phyloP scores from a whole-genome alignment of 2,797 vertebrate species.

The Tenualosa ilisha region DNA sequence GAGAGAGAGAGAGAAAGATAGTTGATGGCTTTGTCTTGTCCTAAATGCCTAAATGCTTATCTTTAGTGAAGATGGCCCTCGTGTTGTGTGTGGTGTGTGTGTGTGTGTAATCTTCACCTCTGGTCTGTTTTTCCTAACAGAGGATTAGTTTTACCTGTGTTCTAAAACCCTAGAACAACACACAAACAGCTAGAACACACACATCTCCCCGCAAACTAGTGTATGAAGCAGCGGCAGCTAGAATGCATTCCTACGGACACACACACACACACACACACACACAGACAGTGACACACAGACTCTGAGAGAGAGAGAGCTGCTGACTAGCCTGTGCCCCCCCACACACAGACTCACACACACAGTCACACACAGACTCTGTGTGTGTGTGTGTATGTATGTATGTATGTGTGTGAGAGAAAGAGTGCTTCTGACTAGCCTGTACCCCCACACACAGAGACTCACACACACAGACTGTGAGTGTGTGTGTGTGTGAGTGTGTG shows the following conservation, averaged over 20 bases:
- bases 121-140: constrained; percentile 67
- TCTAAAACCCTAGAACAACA: not conserved
- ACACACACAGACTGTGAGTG: not conserved
- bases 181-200: not conserved
- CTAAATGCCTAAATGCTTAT: constrained; percentile 21
- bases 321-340: not conserved
- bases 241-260: not conserved
- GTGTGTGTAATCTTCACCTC: constrained; percentile 70
- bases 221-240: not conserved
- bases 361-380: too few relatives aligned
- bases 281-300: not conserved
- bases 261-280: not conserved
- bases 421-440: too few relatives aligned
- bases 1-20: too few relatives aligned
- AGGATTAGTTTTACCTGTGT: constrained; percentile 41
- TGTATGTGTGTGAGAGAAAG: too few relatives aligned
- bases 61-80: not conserved
- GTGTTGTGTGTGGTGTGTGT: not conserved
- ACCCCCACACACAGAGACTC: too few relatives aligned
- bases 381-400: too few relatives aligned
- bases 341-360: not conserved
- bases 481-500: not conserved
- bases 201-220: not conserved
- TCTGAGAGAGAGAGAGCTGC: not conserved
- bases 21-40: constrained; percentile 49